Evolutionary conservation across 2,113 vertebrate genomes (phyloP).

Genomic region (Seriola aureovittata): DNA sequence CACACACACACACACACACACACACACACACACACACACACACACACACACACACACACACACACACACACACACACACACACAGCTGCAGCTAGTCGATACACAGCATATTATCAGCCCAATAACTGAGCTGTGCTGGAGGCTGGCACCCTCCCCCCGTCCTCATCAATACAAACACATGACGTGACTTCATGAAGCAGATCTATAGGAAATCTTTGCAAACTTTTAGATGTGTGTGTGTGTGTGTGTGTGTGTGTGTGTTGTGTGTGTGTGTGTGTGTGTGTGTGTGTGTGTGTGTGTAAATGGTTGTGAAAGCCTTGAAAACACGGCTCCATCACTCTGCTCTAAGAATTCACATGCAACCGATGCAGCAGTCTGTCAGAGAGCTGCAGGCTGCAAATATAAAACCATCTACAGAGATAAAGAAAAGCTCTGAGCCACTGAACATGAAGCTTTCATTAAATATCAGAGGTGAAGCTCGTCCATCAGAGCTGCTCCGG

Average conservation of each 20-base stretch:
- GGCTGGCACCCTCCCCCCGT: slow-evolving; percentile 8
- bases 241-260: not conserved
- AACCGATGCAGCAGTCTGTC: not conserved
- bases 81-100: slow-evolving; percentile 29
- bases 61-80: not conserved
- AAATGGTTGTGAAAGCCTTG: slow-evolving; percentile 12
- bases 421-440: too few relatives aligned
- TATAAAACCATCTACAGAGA: too few relatives aligned
- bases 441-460: too few relatives aligned
- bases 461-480: too few relatives aligned
- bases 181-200: not conserved
- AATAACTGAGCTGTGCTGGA: slow-evolving; percentile 30
- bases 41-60: slow-evolving; percentile 2
- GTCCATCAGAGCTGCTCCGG: too few relatives aligned
- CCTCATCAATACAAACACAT: slow-evolving; percentile 29
- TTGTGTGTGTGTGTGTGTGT: not conserved
- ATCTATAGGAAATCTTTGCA: slow-evolving; percentile 26
- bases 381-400: not conserved
- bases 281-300: not conserved
- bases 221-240: slow-evolving; percentile 28
- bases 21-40: too few relatives aligned
- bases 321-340: not conserved
- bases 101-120: slow-evolving; percentile 24
- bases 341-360: not conserved
- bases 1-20: too few relatives aligned